These are phyloP conservation scores for Oryzias dopingdopingensis DNA, from an alignment of 2,797 vertebrate genomes.

Conservation along the genomic window DNA sequence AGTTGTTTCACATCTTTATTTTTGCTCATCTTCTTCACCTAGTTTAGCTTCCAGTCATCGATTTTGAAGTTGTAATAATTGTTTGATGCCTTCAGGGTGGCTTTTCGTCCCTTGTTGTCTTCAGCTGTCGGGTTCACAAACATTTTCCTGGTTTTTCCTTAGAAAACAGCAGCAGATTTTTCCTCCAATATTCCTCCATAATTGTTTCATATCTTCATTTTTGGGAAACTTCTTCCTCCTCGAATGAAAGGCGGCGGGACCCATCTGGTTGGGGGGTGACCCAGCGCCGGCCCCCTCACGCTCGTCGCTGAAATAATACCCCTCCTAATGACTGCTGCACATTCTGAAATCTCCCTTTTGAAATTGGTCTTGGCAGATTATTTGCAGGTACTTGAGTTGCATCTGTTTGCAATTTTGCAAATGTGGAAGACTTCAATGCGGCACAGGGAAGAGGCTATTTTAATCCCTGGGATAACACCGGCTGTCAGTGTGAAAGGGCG, in stretches of 20 bases:
- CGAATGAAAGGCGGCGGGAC: constrained; percentile 95
- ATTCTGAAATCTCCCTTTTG: constrained; percentile 99
- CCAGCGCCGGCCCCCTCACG: constrained; percentile 89
- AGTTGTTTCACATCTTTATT: no score
- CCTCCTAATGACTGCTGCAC: constrained; percentile 99
- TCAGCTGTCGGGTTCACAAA: no score
- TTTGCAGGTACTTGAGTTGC: constrained; percentile 99
- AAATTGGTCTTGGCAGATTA: constrained; percentile 99
- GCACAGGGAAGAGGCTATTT: constrained; percentile 86
- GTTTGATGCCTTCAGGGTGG: no score
- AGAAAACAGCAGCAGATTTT: constrained; percentile 72
- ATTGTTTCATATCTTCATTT: constrained; percentile 99
- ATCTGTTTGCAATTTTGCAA: constrained; percentile 99
- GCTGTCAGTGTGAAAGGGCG: constrained; percentile 84
- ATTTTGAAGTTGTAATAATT: no score
- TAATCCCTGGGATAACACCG: constrained; percentile 91
- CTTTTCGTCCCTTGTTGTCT: no score
- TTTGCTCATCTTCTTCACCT: no score
- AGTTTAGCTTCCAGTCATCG: no score
- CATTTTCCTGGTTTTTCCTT: no score
- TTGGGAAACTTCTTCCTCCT: constrained; percentile 75
- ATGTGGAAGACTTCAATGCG: constrained; percentile 99
- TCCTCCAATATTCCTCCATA: constrained; percentile 93
- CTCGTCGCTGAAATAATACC: constrained; percentile 99
- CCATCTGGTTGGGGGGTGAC: constrained; percentile 99